Evolutionary conservation across 2,113 vertebrate genomes (phyloP).

Genomic region (Pedionomus torquatus): DNA sequence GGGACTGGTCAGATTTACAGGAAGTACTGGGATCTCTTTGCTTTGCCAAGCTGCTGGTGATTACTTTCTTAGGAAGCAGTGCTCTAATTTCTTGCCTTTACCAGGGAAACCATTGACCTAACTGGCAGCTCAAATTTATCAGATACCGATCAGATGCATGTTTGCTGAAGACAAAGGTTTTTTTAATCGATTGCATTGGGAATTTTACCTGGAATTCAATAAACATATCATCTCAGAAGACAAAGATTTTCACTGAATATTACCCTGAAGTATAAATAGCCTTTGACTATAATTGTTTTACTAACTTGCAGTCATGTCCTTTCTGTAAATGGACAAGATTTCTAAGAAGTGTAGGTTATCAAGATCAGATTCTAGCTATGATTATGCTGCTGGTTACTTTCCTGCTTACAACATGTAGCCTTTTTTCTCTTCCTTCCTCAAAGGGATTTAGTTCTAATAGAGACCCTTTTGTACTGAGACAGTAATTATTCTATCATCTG

Average conservation of each 20-base stretch:
- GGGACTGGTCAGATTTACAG: background rate
- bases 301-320: background rate
- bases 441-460: background rate
- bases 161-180: background rate
- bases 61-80: background rate
- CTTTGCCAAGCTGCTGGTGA: background rate
- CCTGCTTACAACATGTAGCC: background rate
- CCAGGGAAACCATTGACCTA: background rate
- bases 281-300: background rate
- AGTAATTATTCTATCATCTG: background rate
- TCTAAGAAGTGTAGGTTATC: background rate
- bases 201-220: conserved; percentile 13
- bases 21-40: background rate
- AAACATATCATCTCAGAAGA: background rate
- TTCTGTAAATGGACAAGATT: background rate
- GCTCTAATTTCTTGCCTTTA: background rate
- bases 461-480: background rate
- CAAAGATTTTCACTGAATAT: background rate
- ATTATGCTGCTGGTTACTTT: background rate
- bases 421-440: background rate
- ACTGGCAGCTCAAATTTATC: background rate
- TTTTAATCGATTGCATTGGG: background rate
- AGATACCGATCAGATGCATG: background rate
- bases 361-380: background rate
- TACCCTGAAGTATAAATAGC: background rate